Evolutionary conservation across 2,113 vertebrate species (phyloP).

Genomic region (Polypterus senegalus): DNA sequence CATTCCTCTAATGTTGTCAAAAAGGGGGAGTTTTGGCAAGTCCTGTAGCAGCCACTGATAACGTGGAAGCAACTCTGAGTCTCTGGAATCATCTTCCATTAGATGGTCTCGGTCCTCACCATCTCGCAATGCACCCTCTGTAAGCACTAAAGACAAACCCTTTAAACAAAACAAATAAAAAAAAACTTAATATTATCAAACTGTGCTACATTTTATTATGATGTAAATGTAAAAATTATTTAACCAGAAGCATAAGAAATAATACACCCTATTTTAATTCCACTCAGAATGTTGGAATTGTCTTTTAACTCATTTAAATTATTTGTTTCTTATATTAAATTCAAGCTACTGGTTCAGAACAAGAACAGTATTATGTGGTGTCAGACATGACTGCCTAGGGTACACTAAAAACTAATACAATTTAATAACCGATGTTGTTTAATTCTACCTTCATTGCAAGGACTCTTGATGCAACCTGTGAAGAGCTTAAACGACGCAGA

Average conservation of each 20-base stretch:
- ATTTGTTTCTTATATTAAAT: too few relatives aligned
- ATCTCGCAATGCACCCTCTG: conserved; percentile 70
- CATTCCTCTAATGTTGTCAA: conserved; percentile 75
- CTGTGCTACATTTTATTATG: too few relatives aligned
- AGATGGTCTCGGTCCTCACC: conserved; percentile 79
- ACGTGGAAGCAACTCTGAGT: conserved; percentile 64
- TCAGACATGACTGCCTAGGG: too few relatives aligned
- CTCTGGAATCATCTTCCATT: conserved; percentile 77
- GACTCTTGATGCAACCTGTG: conserved; percentile 85
- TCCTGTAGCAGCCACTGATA: conserved; percentile 91
- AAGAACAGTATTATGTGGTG: too few relatives aligned
- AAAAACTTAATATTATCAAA: not conserved
- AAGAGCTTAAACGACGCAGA: conserved; percentile 81
- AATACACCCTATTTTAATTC: too few relatives aligned
- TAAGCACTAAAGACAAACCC: conserved; percentile 87
- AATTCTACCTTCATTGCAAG: conserved; percentile 84
- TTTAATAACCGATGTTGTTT: too few relatives aligned
- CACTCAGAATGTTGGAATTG: too few relatives aligned
- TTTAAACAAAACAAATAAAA: conserved; percentile 23
- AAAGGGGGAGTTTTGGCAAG: conserved; percentile 78
- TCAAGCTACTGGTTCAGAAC: too few relatives aligned
- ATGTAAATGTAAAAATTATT: too few relatives aligned
- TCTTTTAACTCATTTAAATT: too few relatives aligned
- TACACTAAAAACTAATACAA: too few relatives aligned
- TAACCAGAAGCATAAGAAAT: too few relatives aligned